A percentile compares a stretch with the other conserved stretches of the same genome.
Conservation (phyloP, 2,888 invertebrate species). For the Dorcus parallelipipedus region DNA sequence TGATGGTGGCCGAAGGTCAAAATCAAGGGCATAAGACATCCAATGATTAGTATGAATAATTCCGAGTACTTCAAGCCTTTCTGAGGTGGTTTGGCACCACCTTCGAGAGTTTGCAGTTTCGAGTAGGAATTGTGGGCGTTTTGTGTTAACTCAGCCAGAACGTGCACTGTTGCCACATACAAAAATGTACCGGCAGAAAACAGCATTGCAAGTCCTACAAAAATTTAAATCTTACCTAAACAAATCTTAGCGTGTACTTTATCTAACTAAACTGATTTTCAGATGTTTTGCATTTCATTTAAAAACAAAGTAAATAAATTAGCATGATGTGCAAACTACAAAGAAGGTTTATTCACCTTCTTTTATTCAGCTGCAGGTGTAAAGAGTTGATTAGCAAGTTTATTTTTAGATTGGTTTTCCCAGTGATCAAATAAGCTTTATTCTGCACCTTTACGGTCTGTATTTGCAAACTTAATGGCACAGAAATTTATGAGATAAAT, state of each 20-base stretch:
- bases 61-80: slow-evolving; percentile 71
- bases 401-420: too few relatives aligned
- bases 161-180: slow-evolving; percentile 98
- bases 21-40: slow-evolving; percentile 82
- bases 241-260: too few relatives aligned
- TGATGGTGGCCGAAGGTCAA: slow-evolving; percentile 92
- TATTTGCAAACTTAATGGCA: neutral
- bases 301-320: neutral
- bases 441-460: neutral
- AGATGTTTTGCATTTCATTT: too few relatives aligned
- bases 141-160: slow-evolving; percentile 88
- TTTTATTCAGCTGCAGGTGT: too few relatives aligned
- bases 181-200: slow-evolving; percentile 99
- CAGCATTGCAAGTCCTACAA: slow-evolving; percentile 84
- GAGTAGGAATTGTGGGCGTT: slow-evolving; percentile 47
- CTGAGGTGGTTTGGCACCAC: slow-evolving; percentile 19
- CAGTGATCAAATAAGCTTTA: neutral
- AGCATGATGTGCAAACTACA: too few relatives aligned
- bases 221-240: neutral
- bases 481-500: neutral
- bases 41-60: slow-evolving; percentile 77
- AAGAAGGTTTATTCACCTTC: too few relatives aligned
- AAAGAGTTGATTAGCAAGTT: too few relatives aligned
- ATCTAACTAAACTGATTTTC: neutral
- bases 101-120: slow-evolving; percentile 43